These are phyloP conservation scores for Onychostruthus taczanowskii DNA, from an alignment of 2,113 vertebrate genomes.

Conservation along the genomic window DNA sequence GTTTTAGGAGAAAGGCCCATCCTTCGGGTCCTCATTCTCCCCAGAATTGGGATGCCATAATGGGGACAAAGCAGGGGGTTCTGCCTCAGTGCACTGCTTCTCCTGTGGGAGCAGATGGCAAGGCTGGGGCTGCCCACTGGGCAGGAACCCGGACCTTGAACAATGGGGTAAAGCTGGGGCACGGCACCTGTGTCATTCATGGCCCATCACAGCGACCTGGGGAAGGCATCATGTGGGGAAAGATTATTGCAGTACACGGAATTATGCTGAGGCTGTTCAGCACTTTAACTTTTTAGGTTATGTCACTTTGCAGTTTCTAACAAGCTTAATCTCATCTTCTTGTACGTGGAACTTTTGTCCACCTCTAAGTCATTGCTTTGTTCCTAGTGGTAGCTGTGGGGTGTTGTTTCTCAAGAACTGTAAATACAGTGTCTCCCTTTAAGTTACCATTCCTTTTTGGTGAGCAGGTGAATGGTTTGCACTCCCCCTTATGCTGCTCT, in stretches of 20 bases:
- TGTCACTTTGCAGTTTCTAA: background rate
- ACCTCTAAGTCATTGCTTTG: background rate
- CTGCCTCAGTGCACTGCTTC: background rate
- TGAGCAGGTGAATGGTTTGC: rapidly evolving
- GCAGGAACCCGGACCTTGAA: background rate
- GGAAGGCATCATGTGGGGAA: background rate
- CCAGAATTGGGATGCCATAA: rapidly evolving
- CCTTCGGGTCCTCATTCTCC: background rate
- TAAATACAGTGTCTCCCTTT: background rate
- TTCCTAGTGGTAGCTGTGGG: background rate
- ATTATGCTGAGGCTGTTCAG: background rate
- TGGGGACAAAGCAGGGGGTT: background rate
- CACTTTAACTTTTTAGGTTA: background rate
- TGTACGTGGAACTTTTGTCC: background rate
- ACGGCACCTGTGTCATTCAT: background rate
- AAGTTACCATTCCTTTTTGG: background rate
- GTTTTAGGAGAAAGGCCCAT: background rate
- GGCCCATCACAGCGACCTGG: background rate
- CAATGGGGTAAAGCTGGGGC: background rate
- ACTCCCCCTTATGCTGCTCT: background rate
- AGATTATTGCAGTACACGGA: background rate
- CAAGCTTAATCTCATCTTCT: background rate
- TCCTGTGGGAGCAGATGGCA: background rate
- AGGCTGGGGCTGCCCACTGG: background rate
- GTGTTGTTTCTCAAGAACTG: background rate